Conservation (phyloP, 2,888 invertebrate genomes). For the Caenorhabditis sp. region DNA sequence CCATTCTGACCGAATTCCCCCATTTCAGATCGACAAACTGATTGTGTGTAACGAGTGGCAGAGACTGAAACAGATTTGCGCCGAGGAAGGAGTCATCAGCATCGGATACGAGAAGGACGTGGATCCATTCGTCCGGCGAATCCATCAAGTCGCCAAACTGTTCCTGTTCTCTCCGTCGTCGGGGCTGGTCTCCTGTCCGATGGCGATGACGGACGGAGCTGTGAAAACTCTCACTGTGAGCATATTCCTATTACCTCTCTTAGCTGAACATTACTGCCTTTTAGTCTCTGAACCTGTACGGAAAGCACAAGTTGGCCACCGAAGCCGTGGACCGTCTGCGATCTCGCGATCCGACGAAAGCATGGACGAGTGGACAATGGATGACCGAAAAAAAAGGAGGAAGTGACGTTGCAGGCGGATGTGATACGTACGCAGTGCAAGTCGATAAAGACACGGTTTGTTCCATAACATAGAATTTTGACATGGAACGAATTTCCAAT, state of each 20-base stretch:
- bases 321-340: constrained; percentile 59
- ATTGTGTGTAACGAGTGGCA: constrained; percentile 82
- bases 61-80: constrained; percentile 81
- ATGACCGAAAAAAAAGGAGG: constrained; percentile 83
- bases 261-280: neutral
- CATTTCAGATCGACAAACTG: constrained; percentile 79
- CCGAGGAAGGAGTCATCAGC: constrained; percentile 82
- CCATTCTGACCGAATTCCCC: neutral
- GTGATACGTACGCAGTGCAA: constrained; percentile 72
- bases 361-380: constrained; percentile 84
- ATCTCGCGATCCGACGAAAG: constrained; percentile 71
- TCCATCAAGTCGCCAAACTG: constrained; percentile 80
- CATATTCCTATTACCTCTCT: neutral
- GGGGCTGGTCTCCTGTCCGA: constrained; percentile 82
- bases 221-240: constrained; percentile 81
- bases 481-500: neutral
- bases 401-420: constrained; percentile 82
- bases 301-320: constrained; percentile 53
- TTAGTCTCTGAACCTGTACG: constrained; percentile 54
- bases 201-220: constrained; percentile 84
- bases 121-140: constrained; percentile 58
- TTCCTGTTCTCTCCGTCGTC: constrained; percentile 82
- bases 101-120: constrained; percentile 69
- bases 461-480: neutral
- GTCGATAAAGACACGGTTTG: constrained; percentile 59